These are phyloP conservation scores for Sigmodon hispidus DNA, from an alignment of 2,113 vertebrate genomes.

Conservation along the genomic window DNA sequence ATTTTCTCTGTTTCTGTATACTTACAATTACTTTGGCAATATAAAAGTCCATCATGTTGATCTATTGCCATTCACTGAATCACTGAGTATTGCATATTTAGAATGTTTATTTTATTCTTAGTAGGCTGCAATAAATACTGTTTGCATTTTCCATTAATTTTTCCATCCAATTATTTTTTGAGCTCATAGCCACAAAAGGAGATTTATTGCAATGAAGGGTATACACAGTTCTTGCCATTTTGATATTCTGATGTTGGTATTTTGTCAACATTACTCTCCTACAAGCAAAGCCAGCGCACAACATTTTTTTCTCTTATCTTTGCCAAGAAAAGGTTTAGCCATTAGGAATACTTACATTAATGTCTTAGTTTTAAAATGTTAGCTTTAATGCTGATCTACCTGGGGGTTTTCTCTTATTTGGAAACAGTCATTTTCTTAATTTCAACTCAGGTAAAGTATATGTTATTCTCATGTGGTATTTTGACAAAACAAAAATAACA, in stretches of 20 bases:
- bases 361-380: conserved; percentile 46
- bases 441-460: not conserved
- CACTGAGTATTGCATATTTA: conserved; percentile 49
- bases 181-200: conserved; percentile 50
- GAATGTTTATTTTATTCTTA: conserved; percentile 61
- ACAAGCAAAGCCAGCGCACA: not conserved
- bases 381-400: conserved; percentile 35
- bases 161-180: conserved; percentile 60
- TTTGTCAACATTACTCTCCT: conserved; percentile 23
- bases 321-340: conserved; percentile 49
- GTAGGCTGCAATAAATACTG: conserved; percentile 47
- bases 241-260: conserved; percentile 45
- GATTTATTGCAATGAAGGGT: conserved; percentile 29
- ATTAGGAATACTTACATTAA: conserved; percentile 42
- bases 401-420: conserved; percentile 5
- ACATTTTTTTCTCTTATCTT: not conserved
- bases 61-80: conserved; percentile 47
- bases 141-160: conserved; percentile 30
- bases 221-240: not conserved
- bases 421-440: conserved; percentile 41
- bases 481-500: not conserved
- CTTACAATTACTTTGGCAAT: conserved; percentile 55
- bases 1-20: conserved; percentile 37
- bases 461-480: not conserved
- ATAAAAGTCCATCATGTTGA: conserved; percentile 34